phyloP scores from a whole-genome alignment of 2,113 vertebrate genomes.

The Genyomyrus donnyi region DNA sequence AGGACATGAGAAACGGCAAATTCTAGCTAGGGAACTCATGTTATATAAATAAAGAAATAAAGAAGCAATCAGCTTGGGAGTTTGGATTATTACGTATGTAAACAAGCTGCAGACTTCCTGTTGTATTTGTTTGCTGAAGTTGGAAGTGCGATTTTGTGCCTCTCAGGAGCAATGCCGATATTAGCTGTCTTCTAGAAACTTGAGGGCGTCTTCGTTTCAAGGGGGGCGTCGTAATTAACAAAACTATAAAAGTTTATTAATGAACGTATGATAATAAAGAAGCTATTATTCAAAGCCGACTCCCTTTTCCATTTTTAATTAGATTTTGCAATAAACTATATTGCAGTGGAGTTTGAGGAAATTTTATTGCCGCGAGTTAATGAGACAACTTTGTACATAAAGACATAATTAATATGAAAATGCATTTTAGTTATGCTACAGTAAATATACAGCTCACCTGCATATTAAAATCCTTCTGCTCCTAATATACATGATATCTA shows the following conservation, averaged over 20 bases:
- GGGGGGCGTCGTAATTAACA: slow-evolving; percentile 92
- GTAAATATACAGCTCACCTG: slow-evolving; percentile 27
- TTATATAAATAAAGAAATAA: neutral
- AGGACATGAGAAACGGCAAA: neutral
- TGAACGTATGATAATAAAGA: slow-evolving; percentile 94
- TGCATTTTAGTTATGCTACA: slow-evolving; percentile 53
- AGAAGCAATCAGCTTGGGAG: neutral
- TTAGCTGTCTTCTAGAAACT: slow-evolving; percentile 50
- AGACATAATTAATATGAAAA: slow-evolving; percentile 74
- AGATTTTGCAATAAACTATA: slow-evolving; percentile 91
- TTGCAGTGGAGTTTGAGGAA: slow-evolving; percentile 79
- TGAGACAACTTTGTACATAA: slow-evolving; percentile 79
- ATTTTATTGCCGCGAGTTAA: slow-evolving; percentile 95
- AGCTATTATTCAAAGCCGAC: slow-evolving; percentile 86
- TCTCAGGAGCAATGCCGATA: slow-evolving; percentile 28
- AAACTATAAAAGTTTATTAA: slow-evolving; percentile 99
- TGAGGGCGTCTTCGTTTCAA: slow-evolving; percentile 65
- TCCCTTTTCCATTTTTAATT: slow-evolving; percentile 98
- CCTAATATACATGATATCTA: neutral
- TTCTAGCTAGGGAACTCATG: neutral
- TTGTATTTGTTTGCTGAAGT: slow-evolving; percentile 9
- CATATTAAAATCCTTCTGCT: neutral
- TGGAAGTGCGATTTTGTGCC: neutral
- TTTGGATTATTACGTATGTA: neutral
- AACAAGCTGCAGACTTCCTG: neutral